phyloP scores from a whole-genome alignment of 2,888 invertebrate genomes.

The Tridacna gigas region DNA sequence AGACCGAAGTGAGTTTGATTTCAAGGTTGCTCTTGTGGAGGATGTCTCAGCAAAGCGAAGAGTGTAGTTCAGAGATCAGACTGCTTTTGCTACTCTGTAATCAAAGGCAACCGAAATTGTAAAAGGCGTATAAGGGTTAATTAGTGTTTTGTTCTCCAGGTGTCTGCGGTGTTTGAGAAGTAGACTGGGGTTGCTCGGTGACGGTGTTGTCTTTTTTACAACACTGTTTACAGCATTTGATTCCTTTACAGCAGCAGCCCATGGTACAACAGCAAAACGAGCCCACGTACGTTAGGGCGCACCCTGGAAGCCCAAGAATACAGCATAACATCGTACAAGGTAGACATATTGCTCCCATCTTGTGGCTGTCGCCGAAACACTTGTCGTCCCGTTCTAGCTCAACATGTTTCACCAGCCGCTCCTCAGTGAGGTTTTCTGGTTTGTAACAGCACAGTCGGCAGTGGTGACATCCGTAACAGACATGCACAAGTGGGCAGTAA shows the following conservation, averaged over 20 bases:
- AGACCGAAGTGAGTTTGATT: too few relatives aligned
- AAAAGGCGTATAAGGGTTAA: too few relatives aligned
- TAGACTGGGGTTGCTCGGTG: constrained; percentile 13
- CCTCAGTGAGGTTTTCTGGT: constrained; percentile 8
- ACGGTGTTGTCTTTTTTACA: constrained; percentile 24
- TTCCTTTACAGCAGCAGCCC: constrained; percentile 19
- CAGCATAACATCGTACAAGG: constrained; percentile 17
- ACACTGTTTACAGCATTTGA: constrained; percentile 7
- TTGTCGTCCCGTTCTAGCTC: constrained; percentile 22
- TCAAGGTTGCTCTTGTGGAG: too few relatives aligned
- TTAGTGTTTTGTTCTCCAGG: too few relatives aligned
- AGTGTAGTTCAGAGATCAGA: too few relatives aligned
- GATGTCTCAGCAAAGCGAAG: too few relatives aligned
- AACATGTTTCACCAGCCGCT: constrained; percentile 9
- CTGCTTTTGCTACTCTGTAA: too few relatives aligned
- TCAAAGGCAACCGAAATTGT: too few relatives aligned
- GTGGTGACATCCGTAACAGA: constrained; percentile 7
- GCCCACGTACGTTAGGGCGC: constrained; percentile 14
- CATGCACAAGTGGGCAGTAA: constrained; percentile 19
- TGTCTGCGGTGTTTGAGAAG: neutral
- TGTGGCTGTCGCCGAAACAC: constrained; percentile 19
- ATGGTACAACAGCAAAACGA: constrained; percentile 10
- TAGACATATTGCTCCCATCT: constrained; percentile 16
- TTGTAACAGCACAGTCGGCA: constrained; percentile 16
- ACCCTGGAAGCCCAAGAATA: constrained; percentile 6